Evolutionary conservation across 2,888 invertebrate species (phyloP).

Genomic region (Lamproptera curius): DNA sequence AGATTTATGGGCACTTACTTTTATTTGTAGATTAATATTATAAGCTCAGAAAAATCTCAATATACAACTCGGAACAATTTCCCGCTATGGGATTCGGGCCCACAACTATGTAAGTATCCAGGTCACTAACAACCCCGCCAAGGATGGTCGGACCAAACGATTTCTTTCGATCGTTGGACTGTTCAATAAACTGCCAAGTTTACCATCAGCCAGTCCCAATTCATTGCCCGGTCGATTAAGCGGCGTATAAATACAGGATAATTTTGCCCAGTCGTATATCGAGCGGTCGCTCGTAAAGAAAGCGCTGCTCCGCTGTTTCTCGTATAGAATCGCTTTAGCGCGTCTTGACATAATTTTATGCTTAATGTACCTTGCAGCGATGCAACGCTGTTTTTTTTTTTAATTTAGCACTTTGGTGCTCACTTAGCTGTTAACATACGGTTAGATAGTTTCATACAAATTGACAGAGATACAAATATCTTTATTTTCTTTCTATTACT

Average conservation of each 20-base stretch:
- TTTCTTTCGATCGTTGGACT: background rate
- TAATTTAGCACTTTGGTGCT: too few species aligned
- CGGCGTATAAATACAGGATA: slow-evolving; percentile 18
- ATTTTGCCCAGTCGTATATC: background rate
- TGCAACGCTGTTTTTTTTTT: background rate
- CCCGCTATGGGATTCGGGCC: background rate
- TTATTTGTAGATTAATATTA: too few species aligned
- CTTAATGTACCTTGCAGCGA: background rate
- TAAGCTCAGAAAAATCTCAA: too few species aligned
- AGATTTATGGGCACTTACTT: too few species aligned
- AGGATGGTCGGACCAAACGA: background rate
- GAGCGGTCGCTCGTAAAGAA: slow-evolving; percentile 10
- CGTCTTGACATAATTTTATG: slow-evolving; percentile 1
- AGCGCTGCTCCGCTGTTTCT: background rate
- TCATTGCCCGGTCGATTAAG: slow-evolving; percentile 30
- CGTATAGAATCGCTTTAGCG: slow-evolving; percentile 1
- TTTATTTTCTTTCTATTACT: too few species aligned
- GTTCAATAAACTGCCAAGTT: background rate
- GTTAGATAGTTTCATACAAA: too few species aligned
- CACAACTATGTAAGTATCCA: too few species aligned
- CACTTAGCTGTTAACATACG: too few species aligned
- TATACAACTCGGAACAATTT: background rate
- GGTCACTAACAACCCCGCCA: too few species aligned
- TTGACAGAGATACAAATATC: too few species aligned
- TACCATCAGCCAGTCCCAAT: slow-evolving; percentile 32